A percentile compares a stretch with the other conserved stretches of the same genome.
phyloP scores from a whole-genome alignment of 2,888 invertebrate genomes.

The Polymixis lichenea region DNA sequence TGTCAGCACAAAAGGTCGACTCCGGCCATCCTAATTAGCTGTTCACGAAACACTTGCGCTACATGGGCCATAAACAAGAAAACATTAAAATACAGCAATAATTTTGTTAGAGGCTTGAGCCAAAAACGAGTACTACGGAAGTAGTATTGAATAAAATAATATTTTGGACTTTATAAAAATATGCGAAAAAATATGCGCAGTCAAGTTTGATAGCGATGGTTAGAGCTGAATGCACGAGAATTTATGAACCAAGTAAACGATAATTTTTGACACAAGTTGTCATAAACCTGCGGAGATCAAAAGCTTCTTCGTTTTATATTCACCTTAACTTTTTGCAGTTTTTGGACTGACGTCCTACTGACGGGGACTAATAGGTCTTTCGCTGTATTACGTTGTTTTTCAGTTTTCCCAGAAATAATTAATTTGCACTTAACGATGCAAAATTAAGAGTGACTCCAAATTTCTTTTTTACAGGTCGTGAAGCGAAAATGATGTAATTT shows the following conservation, averaged over 20 bases:
- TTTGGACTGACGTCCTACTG: constrained; percentile 45
- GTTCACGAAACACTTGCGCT: constrained; percentile 74
- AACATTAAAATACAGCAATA: constrained; percentile 68
- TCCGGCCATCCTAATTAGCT: constrained; percentile 71
- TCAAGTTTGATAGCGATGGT: constrained; percentile 55
- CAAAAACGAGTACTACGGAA: constrained; percentile 54
- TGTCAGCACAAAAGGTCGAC: constrained; percentile 64
- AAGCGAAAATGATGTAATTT: constrained; percentile 59
- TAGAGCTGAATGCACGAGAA: constrained; percentile 29
- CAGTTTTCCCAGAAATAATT: constrained; percentile 51
- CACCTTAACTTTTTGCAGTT: constrained; percentile 49
- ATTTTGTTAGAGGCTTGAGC: constrained; percentile 61
- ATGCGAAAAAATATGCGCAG: constrained; percentile 37
- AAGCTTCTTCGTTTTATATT: constrained; percentile 50
- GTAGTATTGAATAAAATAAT: constrained; percentile 39
- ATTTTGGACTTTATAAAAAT: constrained; percentile 24
- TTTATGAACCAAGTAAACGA: constrained; percentile 47
- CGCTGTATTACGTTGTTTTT: constrained; percentile 36
- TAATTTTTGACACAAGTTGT: constrained; percentile 45
- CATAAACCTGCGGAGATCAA: constrained; percentile 65
- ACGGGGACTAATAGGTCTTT: constrained; percentile 53
- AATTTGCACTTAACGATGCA: constrained; percentile 53
- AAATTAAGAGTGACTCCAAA: constrained; percentile 53
- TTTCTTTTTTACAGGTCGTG: constrained; percentile 50
- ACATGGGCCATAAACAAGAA: constrained; percentile 74